These are phyloP conservation scores for Apocheima hispidaria DNA, from an alignment of 2,888 invertebrate species.

Conservation along the genomic window DNA sequence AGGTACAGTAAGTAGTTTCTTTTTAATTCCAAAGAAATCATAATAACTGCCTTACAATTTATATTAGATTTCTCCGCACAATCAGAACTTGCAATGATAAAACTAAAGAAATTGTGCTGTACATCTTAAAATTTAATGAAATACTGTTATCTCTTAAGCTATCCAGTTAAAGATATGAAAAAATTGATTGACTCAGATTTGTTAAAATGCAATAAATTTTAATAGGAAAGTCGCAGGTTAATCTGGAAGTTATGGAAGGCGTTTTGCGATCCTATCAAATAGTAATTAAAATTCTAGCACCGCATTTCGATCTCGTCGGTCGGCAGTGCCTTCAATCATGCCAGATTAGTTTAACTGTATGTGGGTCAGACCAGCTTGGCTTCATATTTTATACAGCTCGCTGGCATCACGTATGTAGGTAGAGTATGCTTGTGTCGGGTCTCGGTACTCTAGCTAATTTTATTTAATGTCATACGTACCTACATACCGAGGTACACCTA, in stretches of 20 bases:
- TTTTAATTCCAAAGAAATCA: no score
- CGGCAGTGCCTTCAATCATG: slow-evolving; percentile 61
- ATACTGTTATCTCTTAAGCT: no score
- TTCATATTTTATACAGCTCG: slow-evolving; percentile 56
- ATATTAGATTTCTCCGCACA: no score
- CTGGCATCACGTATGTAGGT: slow-evolving; percentile 31
- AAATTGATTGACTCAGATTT: no score
- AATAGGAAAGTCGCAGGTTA: background rate
- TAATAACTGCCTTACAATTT: no score
- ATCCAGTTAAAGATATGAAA: no score
- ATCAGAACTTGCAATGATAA: no score
- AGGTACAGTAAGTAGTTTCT: no score
- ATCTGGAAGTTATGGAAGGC: slow-evolving; percentile 14
- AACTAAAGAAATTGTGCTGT: no score
- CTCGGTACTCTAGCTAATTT: slow-evolving; percentile 28
- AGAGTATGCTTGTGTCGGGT: slow-evolving; percentile 20
- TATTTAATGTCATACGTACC: slow-evolving; percentile 21
- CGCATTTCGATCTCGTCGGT: slow-evolving; percentile 63
- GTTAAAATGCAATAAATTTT: background rate
- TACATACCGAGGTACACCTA: slow-evolving; percentile 1
- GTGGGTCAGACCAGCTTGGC: slow-evolving; percentile 67
- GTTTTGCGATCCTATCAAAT: slow-evolving; percentile 50
- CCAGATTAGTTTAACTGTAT: slow-evolving; percentile 67
- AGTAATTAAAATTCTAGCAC: slow-evolving; percentile 71
- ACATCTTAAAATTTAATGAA: no score